Conservation (phyloP, 37 sponge, comb jelly and placozoan species). For the Oscarella lobularis region DNA sequence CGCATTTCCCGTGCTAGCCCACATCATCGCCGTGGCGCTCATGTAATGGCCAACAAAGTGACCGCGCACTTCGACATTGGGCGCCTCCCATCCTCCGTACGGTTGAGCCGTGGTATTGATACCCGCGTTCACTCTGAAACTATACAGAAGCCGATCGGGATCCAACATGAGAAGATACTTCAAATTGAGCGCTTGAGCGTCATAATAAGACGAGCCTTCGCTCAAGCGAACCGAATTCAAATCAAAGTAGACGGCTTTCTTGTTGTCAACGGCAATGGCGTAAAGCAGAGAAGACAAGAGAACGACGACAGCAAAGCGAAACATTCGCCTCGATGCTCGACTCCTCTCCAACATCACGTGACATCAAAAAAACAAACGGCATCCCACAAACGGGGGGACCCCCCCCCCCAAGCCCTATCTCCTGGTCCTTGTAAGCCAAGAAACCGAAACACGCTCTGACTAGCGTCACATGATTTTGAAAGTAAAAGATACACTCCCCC, state of each 20-base stretch:
- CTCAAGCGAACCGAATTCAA: neutral
- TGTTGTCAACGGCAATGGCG: neutral
- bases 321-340: too few relatives aligned
- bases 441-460: too few relatives aligned
- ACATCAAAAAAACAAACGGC: too few relatives aligned
- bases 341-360: too few relatives aligned
- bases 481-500: too few relatives aligned
- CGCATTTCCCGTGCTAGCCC: constrained; percentile 4
- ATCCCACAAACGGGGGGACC: too few relatives aligned
- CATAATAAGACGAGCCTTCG: neutral
- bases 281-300: too few relatives aligned
- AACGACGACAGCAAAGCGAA: too few relatives aligned
- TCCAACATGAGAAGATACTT: constrained; percentile 5
- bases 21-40: constrained; percentile 6
- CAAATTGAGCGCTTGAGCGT: neutral
- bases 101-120: constrained; percentile 1
- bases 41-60: constrained; percentile 9
- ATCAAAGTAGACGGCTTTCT: neutral
- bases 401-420: too few relatives aligned
- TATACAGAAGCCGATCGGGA: constrained; percentile 6
- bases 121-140: neutral
- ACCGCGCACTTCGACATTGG: neutral
- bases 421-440: too few relatives aligned
- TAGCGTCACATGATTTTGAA: too few relatives aligned
- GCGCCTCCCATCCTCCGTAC: constrained; percentile 9